Evolutionary conservation across 1,140 invertebrate genomes (phyloP), one percentile per base, ranked within the genome.

Genomic region (Sinella curviseta): DNA sequence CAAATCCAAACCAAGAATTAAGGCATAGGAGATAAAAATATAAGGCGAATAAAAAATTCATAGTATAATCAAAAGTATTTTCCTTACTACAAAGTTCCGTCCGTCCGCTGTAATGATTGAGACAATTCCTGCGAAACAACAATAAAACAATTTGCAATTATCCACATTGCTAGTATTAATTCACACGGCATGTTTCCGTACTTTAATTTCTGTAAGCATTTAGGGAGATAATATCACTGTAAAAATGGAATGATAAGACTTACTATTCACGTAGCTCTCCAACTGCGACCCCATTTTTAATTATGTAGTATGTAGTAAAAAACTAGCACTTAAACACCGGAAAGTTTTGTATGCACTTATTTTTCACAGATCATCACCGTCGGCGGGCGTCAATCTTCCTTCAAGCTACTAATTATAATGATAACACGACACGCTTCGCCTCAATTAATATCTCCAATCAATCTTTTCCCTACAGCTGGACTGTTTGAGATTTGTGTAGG

Each of bases 21-120:
- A n/a, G n/a, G n/a, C n/a, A n/a, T n/a, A n/a, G n/a, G n/a, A n/a
- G n/a, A n/a, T n/a, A n/a, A n/a, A n/a, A n/a, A n/a, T n/a, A n/a
- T n/a, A n/a, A n/a, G n/a, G n/a, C n/a, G n/a, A n/a, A n/a, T n/a
- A n/a, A n/a, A n/a, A n/a, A n/a, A n/a, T n/a, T n/a, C n/a, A n/a
- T n/a, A n/a, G n/a, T n/a, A n/a, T n/a, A 60, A 76, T 79, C 73
- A 81, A 35, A 60, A 14, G 24, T 8, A 77, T 76, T 60, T 0
- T 75, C 24, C 91, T 94, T 88, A 97, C 96, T 82, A 97, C 95
- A 86, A 98, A 97, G 88, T 97, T 96, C 84, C 96, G 89, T 70
- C 96, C 96, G 90, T 98, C 96, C 20, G 95, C 92, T 34, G 96
- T 97, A 77, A 98, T 96, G 81, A 98, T 95, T 60, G 94, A 96